Base-by-base conservation (phyloP, 2,888 invertebrate species). In the Linyphia triangularis region DNA sequence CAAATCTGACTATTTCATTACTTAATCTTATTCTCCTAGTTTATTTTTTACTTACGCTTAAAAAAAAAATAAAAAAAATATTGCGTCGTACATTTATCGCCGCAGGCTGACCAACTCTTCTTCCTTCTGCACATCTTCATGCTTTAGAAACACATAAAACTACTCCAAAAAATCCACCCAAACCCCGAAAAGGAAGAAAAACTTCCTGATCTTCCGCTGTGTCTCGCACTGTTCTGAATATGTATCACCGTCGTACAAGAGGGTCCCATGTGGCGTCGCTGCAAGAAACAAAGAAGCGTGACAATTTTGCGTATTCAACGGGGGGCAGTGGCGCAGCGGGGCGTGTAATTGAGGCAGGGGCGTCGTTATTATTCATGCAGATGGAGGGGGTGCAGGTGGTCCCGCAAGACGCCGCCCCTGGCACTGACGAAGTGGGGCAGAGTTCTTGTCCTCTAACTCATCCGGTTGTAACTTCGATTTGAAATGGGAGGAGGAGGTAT, bases 221-320 rank as follows among this genome's bases (percentile, higher is more conserved):
- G n/a, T n/a, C n/a, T n/a, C n/a, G n/a, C n/a, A n/a, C n/a, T n/a
- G 59, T 63, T 57, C 79, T 79, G 85, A 85, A 85, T 85, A 85
- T 85, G 85, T 85, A 85, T 85, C 79, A 79, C 83, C 43, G 63
- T 13, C 33, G 57, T 33, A 30, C 26, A 13, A 63, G 28, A 33
- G 28, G 78, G 78, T 85, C 77, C 77, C 77, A 85, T 78, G 78
- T 67, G 85, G 63, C 24, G n/a, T n/a, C n/a, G 26, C 13, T 33
- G 22, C 59, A 9, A 13, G 67, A 51, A 73, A 63, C 57, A 57
- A 75, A 43, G 79, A 70, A 37, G 73, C 79, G 85, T 85, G 85
- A 85, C 85, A 85, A 85, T 85, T 85, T 85, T 79, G 85, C 85
- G 85, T 85, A 85, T 85, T 85, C 85, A 85, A 85, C 85, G 33